phyloP scores from a whole-genome alignment of 2,113 vertebrate species.

The Campylomormyrus numenius region DNA sequence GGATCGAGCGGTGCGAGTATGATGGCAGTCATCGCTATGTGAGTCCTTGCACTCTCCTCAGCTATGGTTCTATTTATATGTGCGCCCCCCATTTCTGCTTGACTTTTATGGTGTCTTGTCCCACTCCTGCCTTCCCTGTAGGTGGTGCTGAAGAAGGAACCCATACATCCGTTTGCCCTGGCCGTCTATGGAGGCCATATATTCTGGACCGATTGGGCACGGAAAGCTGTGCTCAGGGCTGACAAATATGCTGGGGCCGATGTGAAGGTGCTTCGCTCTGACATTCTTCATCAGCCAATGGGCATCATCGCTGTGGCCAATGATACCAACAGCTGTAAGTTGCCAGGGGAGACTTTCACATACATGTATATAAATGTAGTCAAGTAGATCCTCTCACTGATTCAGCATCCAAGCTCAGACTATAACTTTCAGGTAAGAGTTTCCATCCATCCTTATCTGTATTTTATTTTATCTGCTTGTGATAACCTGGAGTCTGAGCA shows the following conservation, averaged over 20 bases:
- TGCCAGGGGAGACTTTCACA: background rate
- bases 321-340: slow-evolving; percentile 95
- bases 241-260: slow-evolving; percentile 87
- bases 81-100: background rate
- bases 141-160: slow-evolving; percentile 89
- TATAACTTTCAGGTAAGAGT: background rate
- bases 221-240: slow-evolving; percentile 83
- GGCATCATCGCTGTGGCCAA: slow-evolving; percentile 92
- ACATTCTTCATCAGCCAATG: slow-evolving; percentile 98
- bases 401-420: background rate
- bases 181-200: slow-evolving; percentile 91
- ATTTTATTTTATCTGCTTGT: background rate
- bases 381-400: background rate
- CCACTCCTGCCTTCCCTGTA: slow-evolving; percentile 41
- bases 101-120: background rate
- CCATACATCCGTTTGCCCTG: slow-evolving; percentile 89
- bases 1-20: slow-evolving; percentile 93
- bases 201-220: slow-evolving; percentile 98
- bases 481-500: background rate
- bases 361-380: background rate
- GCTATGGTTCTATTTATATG: background rate
- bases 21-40: slow-evolving; percentile 85
- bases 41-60: slow-evolving; percentile 45
- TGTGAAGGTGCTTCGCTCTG: slow-evolving; percentile 84
- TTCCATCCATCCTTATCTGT: background rate